Conservation (phyloP, 2,888 invertebrate genomes). For the Molorchus minor region DNA sequence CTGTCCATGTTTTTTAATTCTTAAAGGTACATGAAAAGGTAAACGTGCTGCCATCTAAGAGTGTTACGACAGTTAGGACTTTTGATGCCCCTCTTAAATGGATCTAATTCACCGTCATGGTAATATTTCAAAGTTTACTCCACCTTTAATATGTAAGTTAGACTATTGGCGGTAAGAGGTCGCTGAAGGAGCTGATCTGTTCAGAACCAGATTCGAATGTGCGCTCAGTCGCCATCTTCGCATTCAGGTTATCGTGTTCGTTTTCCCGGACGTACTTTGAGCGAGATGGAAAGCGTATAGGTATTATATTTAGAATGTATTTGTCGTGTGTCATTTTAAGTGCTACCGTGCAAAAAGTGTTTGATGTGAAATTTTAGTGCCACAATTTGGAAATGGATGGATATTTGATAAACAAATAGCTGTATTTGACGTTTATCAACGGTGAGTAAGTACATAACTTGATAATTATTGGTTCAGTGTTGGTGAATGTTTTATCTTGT, state of each 20-base stretch:
- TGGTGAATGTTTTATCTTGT: slow-evolving; percentile 32
- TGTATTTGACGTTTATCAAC: slow-evolving; percentile 47
- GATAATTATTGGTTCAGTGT: slow-evolving; percentile 27
- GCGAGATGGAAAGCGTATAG: slow-evolving; percentile 57
- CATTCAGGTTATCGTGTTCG: slow-evolving; percentile 42
- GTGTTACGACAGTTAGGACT: too few species aligned
- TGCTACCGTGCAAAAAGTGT: slow-evolving; percentile 50
- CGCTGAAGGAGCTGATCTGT: not conserved
- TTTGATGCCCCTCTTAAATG: too few species aligned
- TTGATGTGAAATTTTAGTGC: slow-evolving; percentile 50
- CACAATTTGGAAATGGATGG: slow-evolving; percentile 50
- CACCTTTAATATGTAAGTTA: not conserved
- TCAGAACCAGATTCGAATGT: slow-evolving; percentile 26
- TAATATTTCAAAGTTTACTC: too few species aligned
- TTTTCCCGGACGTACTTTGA: slow-evolving; percentile 46
- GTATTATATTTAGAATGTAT: slow-evolving; percentile 56
- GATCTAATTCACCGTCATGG: too few species aligned
- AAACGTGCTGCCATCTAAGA: too few species aligned
- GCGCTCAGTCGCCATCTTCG: slow-evolving; percentile 49
- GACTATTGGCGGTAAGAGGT: not conserved
- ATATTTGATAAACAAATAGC: slow-evolving; percentile 44
- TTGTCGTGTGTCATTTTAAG: slow-evolving; percentile 54
- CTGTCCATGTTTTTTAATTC: too few species aligned
- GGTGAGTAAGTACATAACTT: slow-evolving; percentile 38
- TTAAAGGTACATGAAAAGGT: too few species aligned